A percentile compares a stretch with the other conserved stretches of the same genome.
Evolutionary conservation across 1,140 invertebrate genomes (phyloP).

Genomic region (Cecropterus lyciades): DNA sequence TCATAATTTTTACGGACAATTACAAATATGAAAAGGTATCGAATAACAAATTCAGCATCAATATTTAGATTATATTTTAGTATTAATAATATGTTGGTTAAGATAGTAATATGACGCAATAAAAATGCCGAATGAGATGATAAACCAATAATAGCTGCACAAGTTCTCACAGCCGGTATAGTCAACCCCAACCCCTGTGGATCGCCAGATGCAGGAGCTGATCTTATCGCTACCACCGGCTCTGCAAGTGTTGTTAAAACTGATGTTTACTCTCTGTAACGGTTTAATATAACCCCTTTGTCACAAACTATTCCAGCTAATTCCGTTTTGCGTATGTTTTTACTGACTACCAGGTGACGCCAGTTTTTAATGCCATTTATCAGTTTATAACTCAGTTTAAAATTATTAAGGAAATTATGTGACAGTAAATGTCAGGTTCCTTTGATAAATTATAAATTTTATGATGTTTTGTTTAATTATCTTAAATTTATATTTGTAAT

Average conservation of each 20-base stretch:
- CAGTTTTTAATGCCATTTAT: not conserved
- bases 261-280: constrained; percentile 70
- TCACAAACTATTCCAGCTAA: constrained; percentile 14
- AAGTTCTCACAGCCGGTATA: constrained; percentile 70
- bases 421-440: too few species aligned
- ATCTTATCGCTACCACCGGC: constrained; percentile 77
- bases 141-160: constrained; percentile 63
- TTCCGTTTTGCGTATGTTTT: not conserved
- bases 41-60: too few species aligned
- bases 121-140: constrained; percentile 42
- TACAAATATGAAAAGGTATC: too few species aligned
- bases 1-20: too few species aligned
- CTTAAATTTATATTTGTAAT: too few species aligned
- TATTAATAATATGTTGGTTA: too few species aligned
- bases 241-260: constrained; percentile 69
- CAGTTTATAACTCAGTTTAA: too few species aligned
- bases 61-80: too few species aligned
- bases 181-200: constrained; percentile 65
- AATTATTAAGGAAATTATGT: too few species aligned
- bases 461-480: too few species aligned
- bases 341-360: not conserved
- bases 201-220: constrained; percentile 73
- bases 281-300: constrained; percentile 62
- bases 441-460: too few species aligned
- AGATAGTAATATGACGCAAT: too few species aligned